phyloP scores from a whole-genome alignment of 2,888 invertebrate species.

The Ptycholaimellus sp. region DNA sequence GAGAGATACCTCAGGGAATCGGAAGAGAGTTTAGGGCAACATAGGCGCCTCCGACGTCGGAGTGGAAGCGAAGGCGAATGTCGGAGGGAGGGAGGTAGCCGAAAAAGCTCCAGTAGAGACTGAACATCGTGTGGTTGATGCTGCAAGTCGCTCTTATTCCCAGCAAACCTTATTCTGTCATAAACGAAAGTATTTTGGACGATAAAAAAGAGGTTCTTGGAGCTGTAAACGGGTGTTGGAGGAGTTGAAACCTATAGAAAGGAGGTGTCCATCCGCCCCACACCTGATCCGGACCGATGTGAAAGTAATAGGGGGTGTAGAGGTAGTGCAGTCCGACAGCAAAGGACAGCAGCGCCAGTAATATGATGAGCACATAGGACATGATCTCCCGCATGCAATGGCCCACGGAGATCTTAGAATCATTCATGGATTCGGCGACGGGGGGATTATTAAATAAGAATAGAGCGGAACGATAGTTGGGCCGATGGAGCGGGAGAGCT shows the following conservation, averaged over 20 bases:
- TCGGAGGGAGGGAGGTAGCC: slow-evolving; percentile 13
- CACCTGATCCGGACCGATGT: no score
- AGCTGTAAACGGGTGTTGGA: no score
- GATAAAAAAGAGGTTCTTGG: no score
- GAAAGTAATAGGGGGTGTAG: slow-evolving; percentile 5
- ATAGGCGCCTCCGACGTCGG: slow-evolving; percentile 11
- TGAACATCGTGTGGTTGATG: slow-evolving; percentile 5
- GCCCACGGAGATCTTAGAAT: slow-evolving; percentile 22
- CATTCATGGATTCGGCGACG: no score
- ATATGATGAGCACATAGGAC: slow-evolving; percentile 19
- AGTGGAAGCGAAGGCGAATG: no score
- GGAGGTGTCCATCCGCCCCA: no score
- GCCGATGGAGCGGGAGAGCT: slow-evolving; percentile 13
- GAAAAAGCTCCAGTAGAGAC: slow-evolving; percentile 17
- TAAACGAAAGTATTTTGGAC: background rate
- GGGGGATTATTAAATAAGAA: background rate
- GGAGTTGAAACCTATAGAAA: no score
- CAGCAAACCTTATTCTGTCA: background rate
- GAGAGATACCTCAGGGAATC: background rate
- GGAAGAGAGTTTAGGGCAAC: slow-evolving; percentile 6
- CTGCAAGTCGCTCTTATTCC: slow-evolving; percentile 1
- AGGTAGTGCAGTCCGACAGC: slow-evolving; percentile 14
- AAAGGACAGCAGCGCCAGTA: slow-evolving; percentile 17
- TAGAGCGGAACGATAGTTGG: slow-evolving; percentile 12
- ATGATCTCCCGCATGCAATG: slow-evolving; percentile 16